These are phyloP conservation scores for Autographa pulchrina DNA, from an alignment of 2,888 invertebrate species.

Conservation along the genomic window DNA sequence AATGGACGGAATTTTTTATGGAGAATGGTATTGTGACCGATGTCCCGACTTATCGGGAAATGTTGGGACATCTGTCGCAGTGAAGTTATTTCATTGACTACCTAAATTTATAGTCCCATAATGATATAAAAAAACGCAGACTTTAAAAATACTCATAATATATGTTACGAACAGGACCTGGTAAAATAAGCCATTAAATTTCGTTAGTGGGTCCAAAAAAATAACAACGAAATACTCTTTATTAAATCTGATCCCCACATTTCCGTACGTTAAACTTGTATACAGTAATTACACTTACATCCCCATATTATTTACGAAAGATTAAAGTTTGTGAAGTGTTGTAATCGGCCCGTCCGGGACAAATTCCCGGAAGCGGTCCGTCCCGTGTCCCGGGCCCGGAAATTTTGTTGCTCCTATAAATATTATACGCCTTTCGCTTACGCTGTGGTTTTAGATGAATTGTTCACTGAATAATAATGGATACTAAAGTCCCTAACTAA, in stretches of 20 bases:
- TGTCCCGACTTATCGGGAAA: not conserved
- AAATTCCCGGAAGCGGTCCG: constrained; percentile 52
- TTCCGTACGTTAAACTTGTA: constrained; percentile 1
- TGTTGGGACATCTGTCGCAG: not conserved
- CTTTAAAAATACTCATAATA: too few relatives aligned
- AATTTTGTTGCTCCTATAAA: constrained; percentile 44
- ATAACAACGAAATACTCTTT: not conserved
- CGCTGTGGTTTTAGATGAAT: constrained; percentile 1
- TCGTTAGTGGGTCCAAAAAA: not conserved
- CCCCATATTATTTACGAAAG: constrained; percentile 21
- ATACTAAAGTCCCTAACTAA: not conserved
- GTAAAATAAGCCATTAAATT: not conserved
- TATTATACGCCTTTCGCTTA: constrained; percentile 24
- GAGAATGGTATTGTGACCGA: not conserved
- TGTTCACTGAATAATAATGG: constrained; percentile 20
- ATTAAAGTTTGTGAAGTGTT: constrained; percentile 39
- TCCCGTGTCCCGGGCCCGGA: constrained; percentile 33
- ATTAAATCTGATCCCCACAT: not conserved
- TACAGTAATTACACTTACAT: constrained; percentile 9
- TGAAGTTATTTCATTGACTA: not conserved
- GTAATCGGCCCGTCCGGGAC: constrained; percentile 28
- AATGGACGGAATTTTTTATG: not conserved
- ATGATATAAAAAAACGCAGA: not conserved
- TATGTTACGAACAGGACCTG: too few relatives aligned
- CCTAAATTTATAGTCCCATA: too few relatives aligned